These are phyloP conservation scores for Metalampra italica DNA, from an alignment of 2,888 invertebrate genomes.

Conservation along the genomic window DNA sequence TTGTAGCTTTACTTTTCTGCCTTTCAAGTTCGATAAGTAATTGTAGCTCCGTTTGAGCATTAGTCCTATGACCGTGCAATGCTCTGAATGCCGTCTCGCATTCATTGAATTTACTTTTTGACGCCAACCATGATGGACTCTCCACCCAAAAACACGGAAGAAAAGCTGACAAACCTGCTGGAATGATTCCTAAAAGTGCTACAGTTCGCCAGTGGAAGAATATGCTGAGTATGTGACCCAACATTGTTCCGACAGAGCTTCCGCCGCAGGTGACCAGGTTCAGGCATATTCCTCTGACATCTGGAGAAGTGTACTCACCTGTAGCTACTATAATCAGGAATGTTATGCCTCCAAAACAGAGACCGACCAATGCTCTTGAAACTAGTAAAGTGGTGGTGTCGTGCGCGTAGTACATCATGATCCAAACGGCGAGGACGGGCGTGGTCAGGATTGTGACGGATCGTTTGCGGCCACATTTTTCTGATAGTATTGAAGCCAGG, in stretches of 20 bases:
- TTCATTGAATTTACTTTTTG: constrained; percentile 25
- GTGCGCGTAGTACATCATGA: constrained; percentile 19
- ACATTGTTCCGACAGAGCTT: constrained; percentile 14
- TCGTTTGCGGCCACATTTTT: constrained; percentile 18
- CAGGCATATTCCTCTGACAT: constrained; percentile 19
- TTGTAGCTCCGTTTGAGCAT: constrained; percentile 18
- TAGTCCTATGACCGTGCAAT: constrained; percentile 13
- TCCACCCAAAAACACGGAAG: constrained; percentile 26
- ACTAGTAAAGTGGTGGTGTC: constrained; percentile 17
- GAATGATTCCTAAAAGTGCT: constrained; percentile 21
- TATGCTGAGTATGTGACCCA: constrained; percentile 21
- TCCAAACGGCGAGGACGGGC: constrained; percentile 20
- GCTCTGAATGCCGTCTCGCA: constrained; percentile 20
- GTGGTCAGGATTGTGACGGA: constrained; percentile 15
- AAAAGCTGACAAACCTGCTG: constrained; percentile 17
- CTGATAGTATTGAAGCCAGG: constrained; percentile 15
- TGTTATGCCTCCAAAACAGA: constrained; percentile 23
- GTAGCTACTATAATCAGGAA: constrained; percentile 16
- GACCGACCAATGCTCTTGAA: constrained; percentile 22
- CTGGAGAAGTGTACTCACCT: constrained; percentile 24
- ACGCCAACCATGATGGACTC: constrained; percentile 30
- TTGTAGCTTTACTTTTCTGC: constrained; percentile 5
- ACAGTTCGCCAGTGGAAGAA: constrained; percentile 24
- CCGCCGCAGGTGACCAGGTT: constrained; percentile 17
- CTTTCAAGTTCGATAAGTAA: constrained; percentile 19